A percentile compares a stretch with the other conserved stretches of the same genome.
Evolutionary conservation across 2,888 invertebrate genomes (phyloP).

Genomic region (Gonocerus acuteangulatus): DNA sequence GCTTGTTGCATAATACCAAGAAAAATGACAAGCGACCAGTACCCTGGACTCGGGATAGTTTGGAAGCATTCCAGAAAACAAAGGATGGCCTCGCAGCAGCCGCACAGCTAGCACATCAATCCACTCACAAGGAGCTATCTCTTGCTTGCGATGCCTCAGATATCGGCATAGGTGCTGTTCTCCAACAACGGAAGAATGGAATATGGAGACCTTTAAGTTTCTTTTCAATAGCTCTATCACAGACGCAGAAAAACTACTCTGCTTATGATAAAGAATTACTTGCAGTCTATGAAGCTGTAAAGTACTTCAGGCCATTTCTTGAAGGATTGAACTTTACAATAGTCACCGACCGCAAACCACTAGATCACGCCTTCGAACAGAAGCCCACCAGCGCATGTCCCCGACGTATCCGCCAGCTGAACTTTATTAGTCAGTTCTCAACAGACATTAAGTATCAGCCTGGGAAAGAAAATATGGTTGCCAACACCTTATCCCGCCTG

Average conservation of each 20-base stretch:
- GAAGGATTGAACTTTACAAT: not conserved
- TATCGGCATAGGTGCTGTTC: not conserved
- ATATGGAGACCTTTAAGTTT: not conserved
- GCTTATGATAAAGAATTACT: slow-evolving; percentile 5
- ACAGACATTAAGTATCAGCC: slow-evolving; percentile 10
- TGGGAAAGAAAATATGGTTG: slow-evolving; percentile 9
- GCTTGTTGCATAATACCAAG: not conserved
- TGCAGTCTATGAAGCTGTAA: not conserved
- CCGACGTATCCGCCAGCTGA: slow-evolving; percentile 5
- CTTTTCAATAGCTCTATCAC: not conserved
- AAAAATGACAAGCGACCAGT: not conserved
- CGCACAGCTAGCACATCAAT: not conserved
- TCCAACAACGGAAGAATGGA: not conserved
- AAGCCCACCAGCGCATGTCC: not conserved
- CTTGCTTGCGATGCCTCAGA: not conserved
- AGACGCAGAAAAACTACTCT: not conserved
- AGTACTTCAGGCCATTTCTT: not conserved
- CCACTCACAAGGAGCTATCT: not conserved
- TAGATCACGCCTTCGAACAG: too few species aligned
- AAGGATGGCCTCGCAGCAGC: not conserved
- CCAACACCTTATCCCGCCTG: not conserved
- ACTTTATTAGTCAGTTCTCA: slow-evolving; percentile 23
- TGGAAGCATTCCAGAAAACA: not conserved
- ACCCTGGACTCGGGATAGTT: not conserved
- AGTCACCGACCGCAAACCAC: slow-evolving; percentile 1